Evolutionary conservation across 1,140 invertebrate species (phyloP).

Genomic region (Wiebesia pumilae): DNA sequence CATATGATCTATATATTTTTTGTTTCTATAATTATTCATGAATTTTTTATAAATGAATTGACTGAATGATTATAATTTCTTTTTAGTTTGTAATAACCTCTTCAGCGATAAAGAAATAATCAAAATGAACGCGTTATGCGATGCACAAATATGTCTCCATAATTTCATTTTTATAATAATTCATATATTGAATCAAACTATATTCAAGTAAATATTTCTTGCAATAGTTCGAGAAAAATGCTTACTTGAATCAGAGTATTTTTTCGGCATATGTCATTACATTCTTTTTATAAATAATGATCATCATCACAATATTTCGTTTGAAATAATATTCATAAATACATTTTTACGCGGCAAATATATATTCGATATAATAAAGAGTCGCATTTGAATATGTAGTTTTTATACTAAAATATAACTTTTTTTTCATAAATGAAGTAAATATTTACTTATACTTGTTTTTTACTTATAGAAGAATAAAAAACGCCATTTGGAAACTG

Average conservation of each 20-base stretch:
- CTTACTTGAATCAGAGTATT: neutral
- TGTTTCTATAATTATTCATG: slow-evolving; percentile 32
- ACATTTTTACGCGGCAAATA: slow-evolving; percentile 45
- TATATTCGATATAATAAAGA: slow-evolving; percentile 41
- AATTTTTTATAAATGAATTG: slow-evolving; percentile 40
- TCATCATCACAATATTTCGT: slow-evolving; percentile 26
- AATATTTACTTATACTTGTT: slow-evolving; percentile 36
- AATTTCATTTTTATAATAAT: slow-evolving; percentile 11
- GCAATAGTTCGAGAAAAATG: neutral
- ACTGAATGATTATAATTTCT: slow-evolving; percentile 31
- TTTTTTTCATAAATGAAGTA: slow-evolving; percentile 43
- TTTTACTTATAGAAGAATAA: slow-evolving; percentile 28
- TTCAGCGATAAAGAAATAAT: slow-evolving; percentile 15
- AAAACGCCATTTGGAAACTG: neutral
- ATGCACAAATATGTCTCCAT: slow-evolving; percentile 39
- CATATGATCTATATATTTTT: slow-evolving; percentile 40
- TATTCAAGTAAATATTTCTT: slow-evolving; percentile 15
- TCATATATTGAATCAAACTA: neutral
- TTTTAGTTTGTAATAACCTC: slow-evolving; percentile 27
- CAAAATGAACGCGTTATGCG: slow-evolving; percentile 28
- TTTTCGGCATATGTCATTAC: slow-evolving; percentile 17
- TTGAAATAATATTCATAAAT: slow-evolving; percentile 44
- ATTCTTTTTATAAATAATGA: slow-evolving; percentile 16
- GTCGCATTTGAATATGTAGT: slow-evolving; percentile 46
- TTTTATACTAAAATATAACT: slow-evolving; percentile 51